Evolutionary conservation across 2,888 invertebrate species (phyloP).

Genomic region (Acanthoscelides obtectus): DNA sequence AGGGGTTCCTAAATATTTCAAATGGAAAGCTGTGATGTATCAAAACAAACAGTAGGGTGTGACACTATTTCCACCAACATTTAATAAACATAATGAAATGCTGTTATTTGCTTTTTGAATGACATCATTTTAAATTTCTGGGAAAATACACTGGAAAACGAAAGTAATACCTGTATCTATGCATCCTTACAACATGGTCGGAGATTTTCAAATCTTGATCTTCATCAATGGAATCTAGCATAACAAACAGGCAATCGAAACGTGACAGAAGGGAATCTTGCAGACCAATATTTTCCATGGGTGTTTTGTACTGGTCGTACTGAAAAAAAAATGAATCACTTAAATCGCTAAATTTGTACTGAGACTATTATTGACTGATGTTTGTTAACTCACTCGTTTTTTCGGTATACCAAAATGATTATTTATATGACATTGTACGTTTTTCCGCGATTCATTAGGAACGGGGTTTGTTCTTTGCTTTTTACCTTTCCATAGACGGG

Average conservation of each 20-base stretch:
- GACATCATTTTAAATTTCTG: no score
- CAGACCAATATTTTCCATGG: conserved; percentile 99
- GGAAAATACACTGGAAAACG: neutral
- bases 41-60: no score
- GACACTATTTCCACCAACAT: no score
- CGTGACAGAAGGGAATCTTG: conserved; percentile 96
- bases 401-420: neutral
- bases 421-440: no score
- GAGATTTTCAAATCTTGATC: conserved; percentile 89
- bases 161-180: conserved; percentile 70
- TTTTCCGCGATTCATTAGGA: no score
- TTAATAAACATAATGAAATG: no score
- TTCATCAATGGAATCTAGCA: conserved; percentile 89
- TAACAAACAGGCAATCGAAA: conserved; percentile 96
- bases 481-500: conserved; percentile 92
- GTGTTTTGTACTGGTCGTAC: conserved; percentile 98
- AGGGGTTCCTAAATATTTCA: conserved; percentile 62
- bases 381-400: neutral
- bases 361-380: neutral
- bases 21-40: no score
- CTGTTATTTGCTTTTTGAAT: no score
- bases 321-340: conserved; percentile 45
- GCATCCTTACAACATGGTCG: conserved; percentile 96
- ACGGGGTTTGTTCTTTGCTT: no score
- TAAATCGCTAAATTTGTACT: neutral